Evolutionary conservation across 2,113 vertebrate species (phyloP), one percentile per base, ranked within the genome.

Genomic region (Thunnus thynnus): DNA sequence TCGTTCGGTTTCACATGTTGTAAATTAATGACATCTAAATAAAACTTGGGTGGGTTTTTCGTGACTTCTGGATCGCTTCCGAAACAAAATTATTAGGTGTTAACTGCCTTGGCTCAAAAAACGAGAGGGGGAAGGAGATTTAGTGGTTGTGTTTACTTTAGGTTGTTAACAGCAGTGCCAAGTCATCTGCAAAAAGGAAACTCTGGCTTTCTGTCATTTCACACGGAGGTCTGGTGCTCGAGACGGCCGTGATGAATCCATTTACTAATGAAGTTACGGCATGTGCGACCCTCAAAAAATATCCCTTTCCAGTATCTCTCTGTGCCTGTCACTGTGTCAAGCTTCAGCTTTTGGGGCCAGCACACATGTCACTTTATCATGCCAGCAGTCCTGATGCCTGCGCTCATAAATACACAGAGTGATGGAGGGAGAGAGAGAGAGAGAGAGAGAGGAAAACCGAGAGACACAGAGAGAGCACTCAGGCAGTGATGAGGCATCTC

Each of bases 331-430:
- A 68, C 48, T 57, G 62, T 77, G 86, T 83, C 79, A 63, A 36
- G 73, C 68, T 30, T 9, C 67, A 64, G 65, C 54, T 74, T 22
- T 48, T 55, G 61, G 77, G 75, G 69, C 74, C 48, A 47, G 69
- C 36, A 55, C 61, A 56, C 58, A 44, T 63, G 80, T 73, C 70
- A 17, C 32, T 57, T 60, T 36, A 63, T 77, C 76, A 57, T 70
- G 48, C 66, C 72, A 65, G 71, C 25, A 2, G 65, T 73, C 78
- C 76, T 70, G 68, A 55, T 47, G 75, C 60, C 83, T 48, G 79
- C 58, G 25, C 66, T 84, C 84, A 82, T 75, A 77, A 63, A 72
- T 60, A 76, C 20, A 85, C 76, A 12, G 56, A 66, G 81, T 74
- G 66, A 85, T 57, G 69, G 71, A 78, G 68, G 36, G 60, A 57